Evolutionary conservation across 2,113 vertebrate genomes (phyloP).

Genomic region (Lamprotornis superbus): DNA sequence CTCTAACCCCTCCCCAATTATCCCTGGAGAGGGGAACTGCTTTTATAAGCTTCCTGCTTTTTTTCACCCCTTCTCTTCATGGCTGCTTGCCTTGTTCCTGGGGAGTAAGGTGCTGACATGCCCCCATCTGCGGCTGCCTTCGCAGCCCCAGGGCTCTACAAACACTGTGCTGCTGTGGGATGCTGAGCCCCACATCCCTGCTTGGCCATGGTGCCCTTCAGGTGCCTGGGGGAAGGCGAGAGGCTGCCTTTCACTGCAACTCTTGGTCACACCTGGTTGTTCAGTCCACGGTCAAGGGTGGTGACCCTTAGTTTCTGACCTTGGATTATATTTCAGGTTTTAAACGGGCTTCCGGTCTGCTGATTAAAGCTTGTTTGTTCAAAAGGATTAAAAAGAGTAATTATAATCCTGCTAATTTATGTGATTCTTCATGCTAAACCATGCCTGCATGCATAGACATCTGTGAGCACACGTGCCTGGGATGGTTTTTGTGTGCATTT

Average conservation of each 20-base stretch:
- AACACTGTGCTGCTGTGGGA: neutral
- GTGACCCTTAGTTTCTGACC: slow-evolving; percentile 70
- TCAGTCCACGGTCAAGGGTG: slow-evolving; percentile 65
- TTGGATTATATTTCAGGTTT: slow-evolving; percentile 65
- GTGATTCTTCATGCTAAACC: slow-evolving; percentile 51
- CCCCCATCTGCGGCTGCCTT: neutral
- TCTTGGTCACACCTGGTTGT: slow-evolving; percentile 68
- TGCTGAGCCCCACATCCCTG: neutral
- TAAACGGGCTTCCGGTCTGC: slow-evolving; percentile 58
- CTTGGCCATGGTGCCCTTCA: neutral
- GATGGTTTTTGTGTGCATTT: neutral
- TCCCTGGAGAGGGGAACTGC: slow-evolving; percentile 10
- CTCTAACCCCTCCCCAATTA: slow-evolving; percentile 35
- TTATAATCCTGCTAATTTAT: slow-evolving; percentile 60
- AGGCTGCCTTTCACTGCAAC: neutral
- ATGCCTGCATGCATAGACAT: slow-evolving; percentile 13
- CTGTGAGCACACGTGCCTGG: slow-evolving; percentile 28
- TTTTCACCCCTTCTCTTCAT: neutral
- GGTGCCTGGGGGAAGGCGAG: neutral
- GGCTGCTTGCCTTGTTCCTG: neutral
- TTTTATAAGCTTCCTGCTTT: slow-evolving; percentile 26
- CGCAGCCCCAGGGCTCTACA: neutral
- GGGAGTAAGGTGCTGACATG: accelerated
- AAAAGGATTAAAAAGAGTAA: slow-evolving; percentile 63
- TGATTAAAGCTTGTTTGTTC: slow-evolving; percentile 71